Evolutionary conservation across 2,113 vertebrate species (phyloP), one percentile per base, ranked within the genome.

Genomic region (Pogona vitticeps): DNA sequence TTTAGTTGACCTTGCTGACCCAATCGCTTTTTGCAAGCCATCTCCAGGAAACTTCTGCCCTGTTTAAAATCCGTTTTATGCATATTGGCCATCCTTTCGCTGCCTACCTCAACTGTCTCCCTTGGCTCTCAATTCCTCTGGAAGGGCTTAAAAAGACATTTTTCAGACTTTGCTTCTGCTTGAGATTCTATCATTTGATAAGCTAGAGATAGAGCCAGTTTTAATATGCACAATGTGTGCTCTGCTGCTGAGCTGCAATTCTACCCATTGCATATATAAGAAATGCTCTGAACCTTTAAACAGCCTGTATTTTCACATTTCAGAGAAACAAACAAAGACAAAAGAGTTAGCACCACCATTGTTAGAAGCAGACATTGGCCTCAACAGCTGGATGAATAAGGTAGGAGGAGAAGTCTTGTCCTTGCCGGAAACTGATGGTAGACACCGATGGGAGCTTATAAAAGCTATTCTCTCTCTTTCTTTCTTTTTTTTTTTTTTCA

Each of bases 271-370:
- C 82, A 73, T 76, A 91, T 90, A 23, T 59, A 36, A 86, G 90
- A 92, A 94, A 89, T 89, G 65, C 88, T 89, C 72, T 86, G 86
- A 72, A 92, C 67, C 20, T 84, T 76, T 31, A 93, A 90, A 89
- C 85, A 86, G 42, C 21, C 63, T 67, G 9, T 23, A 84, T 86
- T 31, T 89, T 93, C 23, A 40, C 6, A 38, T 33, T 71, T 70
- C 46, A 23, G 90, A 86, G 70, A 92, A 86, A 87, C 56, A n/a
- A 3, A 58, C 81, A 52, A 83, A 86, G 1, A 36, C 40, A 87
- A 91, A 86, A 88, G 73, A 80, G 28, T 40, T n/a, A 23, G 18
- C 36, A 83, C 4, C 1, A 56, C 76, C 91, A 86, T 81, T 46
- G 59, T 10, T n/a, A 67, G 28, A 18, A 46, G 63, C 28, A 67